phyloP scores from a whole-genome alignment of 2,113 vertebrate genomes.

The Nematolebias whitei region DNA sequence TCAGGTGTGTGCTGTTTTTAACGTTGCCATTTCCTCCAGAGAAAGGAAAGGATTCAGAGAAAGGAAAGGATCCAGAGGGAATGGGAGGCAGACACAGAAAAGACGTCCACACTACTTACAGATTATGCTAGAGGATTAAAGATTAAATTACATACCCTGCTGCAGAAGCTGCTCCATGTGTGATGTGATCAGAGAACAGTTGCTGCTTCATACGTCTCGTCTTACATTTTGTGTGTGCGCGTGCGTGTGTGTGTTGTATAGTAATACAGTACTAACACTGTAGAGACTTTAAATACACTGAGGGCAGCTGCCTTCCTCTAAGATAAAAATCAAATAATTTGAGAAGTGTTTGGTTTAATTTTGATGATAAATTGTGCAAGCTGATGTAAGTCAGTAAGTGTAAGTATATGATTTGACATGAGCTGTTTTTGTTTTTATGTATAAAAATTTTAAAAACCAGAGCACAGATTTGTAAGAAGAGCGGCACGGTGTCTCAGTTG shows the following conservation, averaged over 20 bases:
- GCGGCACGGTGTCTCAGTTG: too few species aligned
- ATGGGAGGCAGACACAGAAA: conserved; percentile 15
- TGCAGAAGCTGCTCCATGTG: conserved; percentile 24
- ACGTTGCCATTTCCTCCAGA: conserved; percentile 57
- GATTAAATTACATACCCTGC: conserved; percentile 54
- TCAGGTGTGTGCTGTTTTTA: conserved; percentile 48
- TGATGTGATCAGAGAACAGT: conserved; percentile 35
- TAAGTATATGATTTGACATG: not conserved
- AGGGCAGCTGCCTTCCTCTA: not conserved
- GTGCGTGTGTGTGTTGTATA: conserved; percentile 5
- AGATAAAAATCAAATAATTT: not conserved
- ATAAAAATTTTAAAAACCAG: too few species aligned
- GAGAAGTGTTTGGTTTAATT: not conserved
- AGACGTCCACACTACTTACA: conserved; percentile 41
- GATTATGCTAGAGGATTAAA: conserved; percentile 59
- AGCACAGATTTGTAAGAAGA: too few species aligned
- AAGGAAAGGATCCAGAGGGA: conserved; percentile 55
- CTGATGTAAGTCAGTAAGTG: not conserved
- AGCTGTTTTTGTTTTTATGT: not conserved
- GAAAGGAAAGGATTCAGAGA: conserved; percentile 59
- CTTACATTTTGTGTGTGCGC: conserved; percentile 4
- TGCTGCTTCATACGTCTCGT: conserved; percentile 11
- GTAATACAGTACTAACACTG: conserved; percentile 6
- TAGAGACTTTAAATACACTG: conserved; percentile 1
- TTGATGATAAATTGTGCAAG: not conserved